Evolutionary conservation across 1,140 invertebrate genomes (phyloP), one percentile per base, ranked within the genome.

Genomic region (Zaprionus camerounensis): DNA sequence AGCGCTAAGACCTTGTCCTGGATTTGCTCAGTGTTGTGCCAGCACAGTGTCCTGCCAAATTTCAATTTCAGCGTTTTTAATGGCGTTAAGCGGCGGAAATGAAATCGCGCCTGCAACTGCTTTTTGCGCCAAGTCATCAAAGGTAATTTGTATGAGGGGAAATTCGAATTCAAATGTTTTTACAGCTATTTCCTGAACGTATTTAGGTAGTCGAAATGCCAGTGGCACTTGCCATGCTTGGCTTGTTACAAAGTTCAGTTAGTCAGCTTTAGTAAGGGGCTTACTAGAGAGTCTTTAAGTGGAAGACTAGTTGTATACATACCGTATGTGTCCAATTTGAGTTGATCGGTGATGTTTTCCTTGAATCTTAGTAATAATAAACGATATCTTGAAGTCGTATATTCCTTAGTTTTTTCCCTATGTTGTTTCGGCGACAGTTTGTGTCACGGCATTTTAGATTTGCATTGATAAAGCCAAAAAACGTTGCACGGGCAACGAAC

Each of bases 61-160:
- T 88, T 84, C 84, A 88, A 88, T 88, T 88, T 90, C 72, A 85
- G 78, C 70, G 63, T 36, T 76, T 81, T 90, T 85, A 90, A 90
- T 88, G 70, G 70, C 64, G 78, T 90, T 88, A 90, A 86, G 67
- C 78, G 70, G 72, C 85, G 85, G 85, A 88, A 88, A 88, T 88
- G 76, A 69, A 84, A 85, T 81, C 84, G 85, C 84, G 81, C 81
- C 81, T 55, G 78, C 49, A 90, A 81, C 66, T 73, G 72, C 71
- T 79, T 78, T 88, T 88, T 84, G 77, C 67, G 85, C 76, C 79
- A 81, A 84, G 85, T 88, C 85, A 90, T 85, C 81, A 79, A 90
- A 85, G 72, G 81, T 85, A 82, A 88, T 88, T 88, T 83, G 71
- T 69, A 41, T 68, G 68, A 46, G 53, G 57, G 81, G 75, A 90